phyloP scores from a whole-genome alignment of 1,140 invertebrate species.

The Tachypleus tridentatus region DNA sequence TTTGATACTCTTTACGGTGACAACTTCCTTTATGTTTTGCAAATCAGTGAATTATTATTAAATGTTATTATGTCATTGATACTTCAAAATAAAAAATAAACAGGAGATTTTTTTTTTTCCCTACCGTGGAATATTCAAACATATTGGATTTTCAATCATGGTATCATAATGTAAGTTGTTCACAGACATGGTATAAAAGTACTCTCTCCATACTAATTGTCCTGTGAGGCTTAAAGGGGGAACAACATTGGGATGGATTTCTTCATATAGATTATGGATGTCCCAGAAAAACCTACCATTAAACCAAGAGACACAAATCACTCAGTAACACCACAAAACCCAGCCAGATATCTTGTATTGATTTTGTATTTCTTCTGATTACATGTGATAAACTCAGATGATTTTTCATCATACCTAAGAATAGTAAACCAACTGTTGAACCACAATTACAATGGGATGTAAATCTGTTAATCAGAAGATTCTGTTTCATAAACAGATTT shows the following conservation, averaged over 20 bases:
- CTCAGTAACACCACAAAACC: constrained; percentile 43
- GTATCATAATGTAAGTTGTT: constrained; percentile 77
- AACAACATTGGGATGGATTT: constrained; percentile 55
- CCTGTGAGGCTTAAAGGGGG: constrained; percentile 73
- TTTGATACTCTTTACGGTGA: no score
- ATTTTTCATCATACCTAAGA: no score
- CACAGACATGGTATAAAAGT: constrained; percentile 78
- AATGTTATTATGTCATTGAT: neutral
- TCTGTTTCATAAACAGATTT: no score
- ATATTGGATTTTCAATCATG: constrained; percentile 79
- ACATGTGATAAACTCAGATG: no score
- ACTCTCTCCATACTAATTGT: constrained; percentile 78
- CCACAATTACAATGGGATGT: no score
- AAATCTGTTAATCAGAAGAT: no score
- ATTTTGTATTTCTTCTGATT: no score
- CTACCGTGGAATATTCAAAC: constrained; percentile 75
- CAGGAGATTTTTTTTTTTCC: neutral
- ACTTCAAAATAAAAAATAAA: neutral
- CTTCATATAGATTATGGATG: constrained; percentile 65
- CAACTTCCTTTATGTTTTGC: neutral
- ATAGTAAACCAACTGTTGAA: no score
- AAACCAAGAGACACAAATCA: constrained; percentile 53
- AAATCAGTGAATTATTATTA: neutral
- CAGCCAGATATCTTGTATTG: no score
- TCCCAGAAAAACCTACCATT: constrained; percentile 64